Base-by-base conservation (phyloP, 2,113 vertebrate genomes). In the Caranx ignobilis region DNA sequence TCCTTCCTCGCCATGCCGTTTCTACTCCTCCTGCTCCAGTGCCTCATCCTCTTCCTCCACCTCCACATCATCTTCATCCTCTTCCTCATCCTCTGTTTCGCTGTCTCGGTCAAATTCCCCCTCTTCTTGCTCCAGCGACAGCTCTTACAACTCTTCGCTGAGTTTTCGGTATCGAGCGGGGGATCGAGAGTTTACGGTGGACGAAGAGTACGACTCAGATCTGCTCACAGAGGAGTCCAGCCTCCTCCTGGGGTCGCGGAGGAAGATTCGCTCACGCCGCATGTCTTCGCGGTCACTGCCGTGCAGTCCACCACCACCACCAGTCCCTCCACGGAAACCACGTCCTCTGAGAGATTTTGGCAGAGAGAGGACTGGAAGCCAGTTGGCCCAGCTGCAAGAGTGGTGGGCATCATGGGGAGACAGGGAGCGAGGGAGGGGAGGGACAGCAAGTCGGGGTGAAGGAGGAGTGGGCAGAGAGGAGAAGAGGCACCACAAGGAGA, bases 321-420 rank as follows among this genome's bases (percentile, higher is more conserved):
- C 95, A 0, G 52, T 96, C 83, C 91, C 95, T 63, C 95, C 96
- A 3, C 88, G 96, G 4, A 95, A 94, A 5, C 95, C 95, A 1
- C 91, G 92, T 1, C 91, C 74, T 12, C 94, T 92, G 47, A 91
- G 77, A 64, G 86, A 87, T 13, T 86, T 87, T 2, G 85, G 88
- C 12, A 86, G 93, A 63, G 94, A 95, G 62, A 89, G 92, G 21
- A 87, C 87, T 0, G 70, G 89, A 32, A 94, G 92, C 80, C 95
- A 95, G 72, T 61, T 95, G 64, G 94, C 94, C 12, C 95, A 95
- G 21, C 79, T 96, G 59, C 95, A 95, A 78, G 94, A 95, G 76
- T 96, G 95, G 95, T 95, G 95, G 95, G 92, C 94, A 4, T 94
- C 93, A 0, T 95, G 95, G 95, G 95, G 90, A 0, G 95, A 95